Conservation (phyloP, 2,113 vertebrate species). For the Oreochromis niloticus region DNA sequence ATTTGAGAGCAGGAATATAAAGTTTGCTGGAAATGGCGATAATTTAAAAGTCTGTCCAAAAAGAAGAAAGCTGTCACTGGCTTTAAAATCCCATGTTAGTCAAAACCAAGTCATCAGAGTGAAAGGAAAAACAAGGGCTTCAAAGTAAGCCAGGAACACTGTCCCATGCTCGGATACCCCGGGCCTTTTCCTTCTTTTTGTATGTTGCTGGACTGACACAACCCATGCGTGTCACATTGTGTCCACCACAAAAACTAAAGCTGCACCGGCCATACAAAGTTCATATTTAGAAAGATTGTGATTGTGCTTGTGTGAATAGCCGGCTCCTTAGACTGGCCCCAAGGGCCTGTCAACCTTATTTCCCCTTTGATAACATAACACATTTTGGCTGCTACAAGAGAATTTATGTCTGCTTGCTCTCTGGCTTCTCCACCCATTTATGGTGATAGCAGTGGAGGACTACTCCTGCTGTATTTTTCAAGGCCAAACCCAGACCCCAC, state of each 20-base stretch:
- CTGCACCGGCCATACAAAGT: conserved; percentile 14
- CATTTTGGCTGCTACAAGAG: conserved; percentile 33
- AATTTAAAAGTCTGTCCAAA: not conserved
- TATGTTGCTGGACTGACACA: not conserved
- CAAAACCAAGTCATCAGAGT: not conserved
- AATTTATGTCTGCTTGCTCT: conserved; percentile 25
- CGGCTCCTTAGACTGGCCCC: conserved; percentile 7
- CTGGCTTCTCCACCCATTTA: not conserved
- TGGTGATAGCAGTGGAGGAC: conserved; percentile 8
- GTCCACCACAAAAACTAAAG: conserved; percentile 48
- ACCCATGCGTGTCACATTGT: conserved; percentile 38
- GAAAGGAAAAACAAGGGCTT: conserved; percentile 2
- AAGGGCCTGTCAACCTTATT: conserved; percentile 49
- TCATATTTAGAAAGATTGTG: conserved; percentile 58
- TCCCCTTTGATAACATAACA: conserved; percentile 31
- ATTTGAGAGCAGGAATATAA: not conserved
- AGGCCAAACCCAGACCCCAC: conserved; percentile 9
- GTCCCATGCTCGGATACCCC: conserved; percentile 5
- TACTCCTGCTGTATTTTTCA: not conserved
- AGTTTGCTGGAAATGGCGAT: accelerated
- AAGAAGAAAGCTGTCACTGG: not conserved
- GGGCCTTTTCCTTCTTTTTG: conserved; percentile 23
- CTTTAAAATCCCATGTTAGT: not conserved
- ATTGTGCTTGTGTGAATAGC: conserved; percentile 57
- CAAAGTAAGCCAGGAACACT: conserved; percentile 18